Percentiles rank a stretch among this genome's conserved stretches.
Evolutionary conservation across 2,113 vertebrate genomes (phyloP).

Genomic region (Callospermophilus lateralis): DNA sequence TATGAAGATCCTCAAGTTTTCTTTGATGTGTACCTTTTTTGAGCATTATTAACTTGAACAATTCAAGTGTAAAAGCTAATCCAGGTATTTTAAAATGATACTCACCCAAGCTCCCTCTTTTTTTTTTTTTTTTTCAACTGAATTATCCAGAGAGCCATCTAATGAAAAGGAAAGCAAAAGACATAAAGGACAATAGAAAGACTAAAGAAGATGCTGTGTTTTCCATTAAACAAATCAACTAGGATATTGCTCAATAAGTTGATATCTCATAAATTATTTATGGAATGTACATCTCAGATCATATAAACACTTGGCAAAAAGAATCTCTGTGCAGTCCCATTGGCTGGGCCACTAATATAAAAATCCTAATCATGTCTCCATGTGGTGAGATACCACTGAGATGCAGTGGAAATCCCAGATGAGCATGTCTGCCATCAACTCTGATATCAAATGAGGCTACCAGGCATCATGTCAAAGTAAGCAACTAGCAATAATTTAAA

Average conservation of each 20-base stretch:
- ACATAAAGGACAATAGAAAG: background rate
- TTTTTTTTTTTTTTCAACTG: background rate
- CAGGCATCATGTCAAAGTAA: background rate
- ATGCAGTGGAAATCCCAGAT: background rate
- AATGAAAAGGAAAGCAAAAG: constrained; percentile 46
- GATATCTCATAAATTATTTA: constrained; percentile 46
- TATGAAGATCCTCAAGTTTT: background rate
- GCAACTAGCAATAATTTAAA: background rate
- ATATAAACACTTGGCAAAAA: background rate
- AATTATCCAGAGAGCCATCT: constrained; percentile 11
- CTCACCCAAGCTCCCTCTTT: too few relatives aligned
- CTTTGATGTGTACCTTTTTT: background rate
- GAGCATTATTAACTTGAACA: background rate
- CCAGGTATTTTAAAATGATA: background rate
- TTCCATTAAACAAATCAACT: background rate
- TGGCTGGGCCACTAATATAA: background rate
- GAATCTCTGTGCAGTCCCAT: background rate
- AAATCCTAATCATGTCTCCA: background rate
- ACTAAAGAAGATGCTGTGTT: background rate
- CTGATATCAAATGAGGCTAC: background rate
- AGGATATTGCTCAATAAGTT: background rate
- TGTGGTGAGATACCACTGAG: background rate
- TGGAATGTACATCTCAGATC: background rate
- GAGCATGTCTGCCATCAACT: accelerated
- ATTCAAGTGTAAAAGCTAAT: background rate